These are phyloP conservation scores for Agrochola macilenta DNA, from an alignment of 2,888 invertebrate species.

Conservation along the genomic window DNA sequence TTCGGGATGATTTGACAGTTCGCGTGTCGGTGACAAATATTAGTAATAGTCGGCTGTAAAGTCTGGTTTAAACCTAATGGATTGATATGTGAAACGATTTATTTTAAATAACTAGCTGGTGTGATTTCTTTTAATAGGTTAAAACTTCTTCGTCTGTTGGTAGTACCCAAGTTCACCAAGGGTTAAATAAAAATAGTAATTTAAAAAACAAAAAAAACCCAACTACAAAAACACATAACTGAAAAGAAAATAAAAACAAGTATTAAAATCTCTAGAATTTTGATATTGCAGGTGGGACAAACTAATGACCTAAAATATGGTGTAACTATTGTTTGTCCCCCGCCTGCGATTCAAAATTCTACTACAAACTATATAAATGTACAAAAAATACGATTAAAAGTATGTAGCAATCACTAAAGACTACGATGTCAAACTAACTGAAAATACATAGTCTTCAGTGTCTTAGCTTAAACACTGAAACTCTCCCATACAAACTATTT, in stretches of 20 bases:
- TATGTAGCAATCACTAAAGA: neutral
- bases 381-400: too few relatives aligned
- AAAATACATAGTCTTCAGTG: neutral
- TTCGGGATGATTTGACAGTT: slow-evolving; percentile 42
- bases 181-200: neutral
- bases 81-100: neutral
- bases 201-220: too few relatives aligned
- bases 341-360: too few relatives aligned
- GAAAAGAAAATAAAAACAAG: too few relatives aligned
- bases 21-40: slow-evolving; percentile 27
- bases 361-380: too few relatives aligned
- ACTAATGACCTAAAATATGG: too few relatives aligned
- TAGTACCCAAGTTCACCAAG: neutral
- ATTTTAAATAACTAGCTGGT: too few relatives aligned
- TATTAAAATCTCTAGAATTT: too few relatives aligned
- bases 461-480: neutral
- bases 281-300: too few relatives aligned
- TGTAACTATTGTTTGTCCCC: too few relatives aligned
- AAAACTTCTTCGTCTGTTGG: neutral
- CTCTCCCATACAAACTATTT: neutral
- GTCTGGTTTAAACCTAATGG: neutral
- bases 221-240: too few relatives aligned
- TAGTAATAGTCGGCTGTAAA: neutral
- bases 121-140: too few relatives aligned
- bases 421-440: neutral